phyloP scores from a whole-genome alignment of 2,113 vertebrate genomes.

The Cnemophilus loriae region DNA sequence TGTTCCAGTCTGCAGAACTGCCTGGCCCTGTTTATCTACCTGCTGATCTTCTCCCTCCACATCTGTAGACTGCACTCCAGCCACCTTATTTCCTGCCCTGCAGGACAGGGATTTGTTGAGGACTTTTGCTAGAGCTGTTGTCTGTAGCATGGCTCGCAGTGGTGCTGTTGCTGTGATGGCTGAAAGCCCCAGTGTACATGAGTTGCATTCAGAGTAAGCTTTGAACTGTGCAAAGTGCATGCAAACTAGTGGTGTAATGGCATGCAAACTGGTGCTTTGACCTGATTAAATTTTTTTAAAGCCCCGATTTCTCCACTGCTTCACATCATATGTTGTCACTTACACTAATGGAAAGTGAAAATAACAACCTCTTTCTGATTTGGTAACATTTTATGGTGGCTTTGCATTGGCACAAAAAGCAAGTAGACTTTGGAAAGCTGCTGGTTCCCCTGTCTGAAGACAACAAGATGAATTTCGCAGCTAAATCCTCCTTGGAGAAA shows the following conservation, averaged over 20 bases:
- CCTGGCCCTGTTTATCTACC: background rate
- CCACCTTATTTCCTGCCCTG: background rate
- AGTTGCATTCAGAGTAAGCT: conserved; percentile 2
- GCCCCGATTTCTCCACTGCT: background rate
- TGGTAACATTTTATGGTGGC: background rate
- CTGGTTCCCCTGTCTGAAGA: background rate
- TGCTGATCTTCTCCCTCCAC: background rate
- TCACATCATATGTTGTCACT: background rate
- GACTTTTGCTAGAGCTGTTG: background rate
- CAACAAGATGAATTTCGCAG: background rate
- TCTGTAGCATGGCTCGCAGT: background rate
- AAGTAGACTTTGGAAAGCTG: background rate
- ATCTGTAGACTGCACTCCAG: background rate
- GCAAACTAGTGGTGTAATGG: background rate
- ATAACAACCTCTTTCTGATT: background rate
- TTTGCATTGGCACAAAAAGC: background rate
- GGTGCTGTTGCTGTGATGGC: background rate
- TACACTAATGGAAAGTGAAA: background rate
- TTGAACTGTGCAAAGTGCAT: background rate
- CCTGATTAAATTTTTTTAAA: background rate
- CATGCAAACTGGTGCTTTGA: background rate
- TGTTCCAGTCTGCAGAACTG: background rate
- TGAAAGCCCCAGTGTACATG: background rate
- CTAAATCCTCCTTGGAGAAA: background rate
- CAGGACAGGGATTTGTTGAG: background rate